phyloP scores from a whole-genome alignment of 1,140 invertebrate species.

The Himalopsyche phryganea region DNA sequence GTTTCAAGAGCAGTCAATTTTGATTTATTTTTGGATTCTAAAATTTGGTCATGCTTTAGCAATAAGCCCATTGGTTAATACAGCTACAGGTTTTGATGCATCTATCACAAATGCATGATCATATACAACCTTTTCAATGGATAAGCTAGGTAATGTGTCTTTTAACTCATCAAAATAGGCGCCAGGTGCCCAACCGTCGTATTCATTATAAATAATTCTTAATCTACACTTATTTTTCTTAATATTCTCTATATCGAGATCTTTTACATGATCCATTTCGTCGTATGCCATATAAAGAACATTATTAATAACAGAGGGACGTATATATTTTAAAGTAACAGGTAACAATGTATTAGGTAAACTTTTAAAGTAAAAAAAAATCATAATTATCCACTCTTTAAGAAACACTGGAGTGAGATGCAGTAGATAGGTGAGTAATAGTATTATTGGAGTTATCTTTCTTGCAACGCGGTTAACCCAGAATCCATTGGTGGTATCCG shows the following conservation, averaged over 20 bases:
- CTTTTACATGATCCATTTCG: constrained; percentile 60
- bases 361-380: constrained; percentile 3
- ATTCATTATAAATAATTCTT: constrained; percentile 72
- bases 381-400: not conserved
- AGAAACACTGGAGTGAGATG: constrained; percentile 54
- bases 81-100: constrained; percentile 59
- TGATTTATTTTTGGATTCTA: too few relatives aligned
- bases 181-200: constrained; percentile 72
- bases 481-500: constrained; percentile 65
- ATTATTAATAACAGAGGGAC: constrained; percentile 51
- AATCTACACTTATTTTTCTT: constrained; percentile 56
- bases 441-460: constrained; percentile 53
- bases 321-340: constrained; percentile 52
- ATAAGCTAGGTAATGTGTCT: constrained; percentile 56
- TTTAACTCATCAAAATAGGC: constrained; percentile 63
- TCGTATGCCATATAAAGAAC: constrained; percentile 60
- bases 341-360: constrained; percentile 45
- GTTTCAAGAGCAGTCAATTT: too few relatives aligned
- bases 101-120: constrained; percentile 75
- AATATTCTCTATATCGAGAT: constrained; percentile 54
- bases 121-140: constrained; percentile 63
- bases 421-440: constrained; percentile 58
- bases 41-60: too few relatives aligned
- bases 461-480: constrained; percentile 55
- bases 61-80: constrained; percentile 48